Evolutionary conservation across 2,113 vertebrate genomes (phyloP), one percentile per base, ranked within the genome.

Genomic region (Nesoenas mayeri): DNA sequence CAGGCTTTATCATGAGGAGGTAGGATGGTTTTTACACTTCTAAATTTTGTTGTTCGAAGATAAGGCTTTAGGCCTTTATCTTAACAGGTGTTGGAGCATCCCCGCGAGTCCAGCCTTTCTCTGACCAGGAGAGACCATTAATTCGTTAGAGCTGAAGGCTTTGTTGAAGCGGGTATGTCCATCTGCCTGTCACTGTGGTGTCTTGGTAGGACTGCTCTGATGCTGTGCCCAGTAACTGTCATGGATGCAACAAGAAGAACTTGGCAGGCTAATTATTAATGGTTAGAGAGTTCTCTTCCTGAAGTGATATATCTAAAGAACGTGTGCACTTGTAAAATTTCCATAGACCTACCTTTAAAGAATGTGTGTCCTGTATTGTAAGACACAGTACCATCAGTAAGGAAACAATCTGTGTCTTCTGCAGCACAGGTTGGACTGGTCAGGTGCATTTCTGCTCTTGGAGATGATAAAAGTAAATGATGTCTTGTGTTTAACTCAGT

Each of bases 231-330:
- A 62, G 47, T 50, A 60, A 28, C 78, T 64, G 81, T 85, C 70
- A 50, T 2, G 58, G 72, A 20, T 71, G 70, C 32, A 71, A 5
- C 2, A 20, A 74, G 60, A 84, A 57, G 28, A 93, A 71, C 61
- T 93, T 79, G 87, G 73, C 73, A 81, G 51, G 38, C 42, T 79
- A 11, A 13, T 50, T 71, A 51, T 67, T 81, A 67, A 6, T 71
- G 47, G 79, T 92, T 47, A 80, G 48, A 26, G 65, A 87, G 25
- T 87, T 79, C 85, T 87, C 36, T 87, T 91, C 69, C 69, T 89
- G 56, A 86, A 86, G 58, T 21, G 54, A 3, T 62, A 6, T 11
- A n/a, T 79, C 57, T 58, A 19, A 92, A 84, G 80, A 66, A 14
- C 4, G 2, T n/a, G 31, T 8, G 13, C 17, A 20, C 15, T 77